Percentiles rank a stretch among this genome's conserved stretches.
Conservation (phyloP, 2,888 invertebrate species). For the Chironomus riparius region DNA sequence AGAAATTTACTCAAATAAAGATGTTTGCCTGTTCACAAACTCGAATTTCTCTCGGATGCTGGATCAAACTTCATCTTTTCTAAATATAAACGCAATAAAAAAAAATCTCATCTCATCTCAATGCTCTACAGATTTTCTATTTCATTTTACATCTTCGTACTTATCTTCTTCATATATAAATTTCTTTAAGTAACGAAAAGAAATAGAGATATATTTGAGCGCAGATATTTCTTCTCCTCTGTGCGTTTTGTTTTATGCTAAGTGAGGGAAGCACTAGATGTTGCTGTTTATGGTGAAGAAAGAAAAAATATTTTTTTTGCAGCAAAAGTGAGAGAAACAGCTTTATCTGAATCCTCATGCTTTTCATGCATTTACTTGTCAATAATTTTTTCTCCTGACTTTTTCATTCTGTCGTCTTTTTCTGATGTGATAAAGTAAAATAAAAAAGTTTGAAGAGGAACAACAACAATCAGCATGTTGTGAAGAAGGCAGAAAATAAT, state of each 20-base stretch:
- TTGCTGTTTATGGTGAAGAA: not conserved
- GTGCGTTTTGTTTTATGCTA: too few relatives aligned
- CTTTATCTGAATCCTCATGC: not conserved
- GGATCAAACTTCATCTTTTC: constrained; percentile 23
- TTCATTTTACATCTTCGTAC: too few relatives aligned
- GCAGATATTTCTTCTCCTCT: too few relatives aligned
- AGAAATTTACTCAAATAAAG: not conserved
- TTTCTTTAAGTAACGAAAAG: not conserved
- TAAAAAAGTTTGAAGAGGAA: not conserved
- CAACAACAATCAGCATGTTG: not conserved
- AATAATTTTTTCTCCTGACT: not conserved
- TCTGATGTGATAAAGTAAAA: not conserved
- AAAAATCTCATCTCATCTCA: constrained; percentile 15
- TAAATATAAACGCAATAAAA: not conserved
- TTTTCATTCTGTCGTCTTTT: not conserved
- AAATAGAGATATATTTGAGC: not conserved
- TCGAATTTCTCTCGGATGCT: constrained; percentile 26
- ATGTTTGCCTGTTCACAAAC: constrained; percentile 8
- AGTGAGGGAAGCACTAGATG: not conserved
- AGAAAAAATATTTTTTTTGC: not conserved
- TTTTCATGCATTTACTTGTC: too few relatives aligned
- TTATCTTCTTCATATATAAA: too few relatives aligned
- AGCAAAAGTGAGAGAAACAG: not conserved
- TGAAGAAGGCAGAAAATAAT: not conserved
- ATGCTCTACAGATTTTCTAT: too few relatives aligned